Evolutionary conservation across 2,888 invertebrate species (phyloP), one percentile per base, ranked within the genome.

Genomic region (Acanthosepion pharaonis): DNA sequence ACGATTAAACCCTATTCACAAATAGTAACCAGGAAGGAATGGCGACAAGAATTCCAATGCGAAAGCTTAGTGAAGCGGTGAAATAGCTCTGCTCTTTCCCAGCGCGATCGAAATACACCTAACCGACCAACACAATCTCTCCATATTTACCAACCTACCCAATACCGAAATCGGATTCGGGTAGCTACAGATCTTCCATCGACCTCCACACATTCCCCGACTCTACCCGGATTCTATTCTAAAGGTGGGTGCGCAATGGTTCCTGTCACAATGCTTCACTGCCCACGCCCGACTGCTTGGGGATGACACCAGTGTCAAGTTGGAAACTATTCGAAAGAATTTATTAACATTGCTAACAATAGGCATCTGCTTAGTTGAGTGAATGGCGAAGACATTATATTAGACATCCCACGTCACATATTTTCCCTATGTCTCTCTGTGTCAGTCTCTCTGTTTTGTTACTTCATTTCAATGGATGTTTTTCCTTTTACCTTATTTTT

Each of bases 1-100:
- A 78, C 78, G 78, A 78, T 78, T 78, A 78, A 78, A 78, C n/a
- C 15, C n/a, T n/a, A n/a, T 78, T 78, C 78, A 78, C 78, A 78
- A 78, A 78, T 78, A 78, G 78, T 33, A 78, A 78, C 78, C 78
- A 78, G 78, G n/a, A 78, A 78, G 15, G n/a, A n/a, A 33, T 59
- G 23, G 59, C 23, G 59, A 23, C 59, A 23, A 59, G 59, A 59
- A 59, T 59, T 59, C 59, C 20, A n/a, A 33, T 78, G 78, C n/a
- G 11, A n/a, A 78, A 33, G 33, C n/a, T 78, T 33, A 78, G n/a
- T 33, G n/a, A 78, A 78, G 78, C 78, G 33, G 18, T 1, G 33
- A 78, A 78, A 78, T 15, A 6, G 78, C 78, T 18, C 78, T 9
- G 78, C n/a, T 78, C 78, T 78, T n/a, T n/a, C n/a, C 33, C 78